Evolutionary conservation across 2,113 vertebrate species (phyloP), one percentile per base, ranked within the genome.

Genomic region (Oceanodroma tethys): DNA sequence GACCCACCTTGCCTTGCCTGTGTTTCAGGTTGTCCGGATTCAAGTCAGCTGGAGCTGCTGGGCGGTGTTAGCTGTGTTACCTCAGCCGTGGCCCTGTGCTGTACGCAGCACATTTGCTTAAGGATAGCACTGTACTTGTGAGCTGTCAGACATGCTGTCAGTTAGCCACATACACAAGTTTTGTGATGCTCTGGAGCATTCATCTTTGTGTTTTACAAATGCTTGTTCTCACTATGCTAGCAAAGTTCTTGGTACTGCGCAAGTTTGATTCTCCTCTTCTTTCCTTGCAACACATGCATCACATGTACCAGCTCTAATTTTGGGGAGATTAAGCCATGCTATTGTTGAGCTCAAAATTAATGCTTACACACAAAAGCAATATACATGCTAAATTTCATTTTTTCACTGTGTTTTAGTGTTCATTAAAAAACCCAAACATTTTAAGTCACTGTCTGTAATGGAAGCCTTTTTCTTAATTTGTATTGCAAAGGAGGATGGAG

Each of bases 51-150:
- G 43, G 36, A 81, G 59, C 20, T 19, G 3, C 23, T 3, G 2
- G 40, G 47, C 48, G 55, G 40, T 3, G 10, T 20, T 16, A 26
- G 30, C 26, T 45, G 47, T 1, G 2, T n/a, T 19, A 5, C 58
- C 38, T 21, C 45, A 36, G 47, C 34, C 32, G 15, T 38, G 20
- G 55, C 38, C 40, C 85, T 12, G 2, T 12, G 47, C 58, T 21
- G 42, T n/a, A 16, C 0, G 10, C 19, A 11, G 40, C 23, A 1
- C 2, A 11, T 26, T 36, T 58, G 26, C 43, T 12, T 3, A 40
- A 10, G 40, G 2, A 2, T 3, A 29, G 47, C 29, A 1, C 56
- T 13, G 19, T 29, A 3, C 42, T 43, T 11, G 29, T 8, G 67
- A 0, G 3, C 76, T 48, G 29, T 11, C 18, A 17, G 30, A 10